These are phyloP conservation scores for Agrilus biguttatus DNA, from an alignment of 2,888 invertebrate species.

Conservation along the genomic window DNA sequence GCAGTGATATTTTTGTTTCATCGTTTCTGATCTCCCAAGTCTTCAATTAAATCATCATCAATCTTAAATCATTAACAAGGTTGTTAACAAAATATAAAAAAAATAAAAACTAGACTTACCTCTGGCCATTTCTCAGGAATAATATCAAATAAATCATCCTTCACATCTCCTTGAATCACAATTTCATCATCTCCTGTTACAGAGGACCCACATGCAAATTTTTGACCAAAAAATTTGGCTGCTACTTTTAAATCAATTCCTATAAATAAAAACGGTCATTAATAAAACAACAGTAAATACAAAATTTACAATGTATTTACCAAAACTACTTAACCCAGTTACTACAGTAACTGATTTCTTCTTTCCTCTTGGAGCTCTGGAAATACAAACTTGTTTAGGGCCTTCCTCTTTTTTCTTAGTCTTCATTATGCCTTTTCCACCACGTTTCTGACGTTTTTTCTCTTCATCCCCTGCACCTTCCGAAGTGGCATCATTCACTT, in stretches of 20 bases:
- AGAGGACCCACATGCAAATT: constrained; percentile 98
- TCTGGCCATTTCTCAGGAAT: constrained; percentile 98
- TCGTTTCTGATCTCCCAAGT: constrained; percentile 84
- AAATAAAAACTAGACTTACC: constrained; percentile 31
- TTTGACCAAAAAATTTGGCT: constrained; percentile 92
- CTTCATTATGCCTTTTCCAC: constrained; percentile 91
- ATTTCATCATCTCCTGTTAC: constrained; percentile 99
- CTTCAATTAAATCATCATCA: constrained; percentile 85
- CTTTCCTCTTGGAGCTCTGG: constrained; percentile 87
- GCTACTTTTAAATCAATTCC: constrained; percentile 97
- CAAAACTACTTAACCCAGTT: constrained; percentile 87
- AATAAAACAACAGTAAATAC: constrained; percentile 4
- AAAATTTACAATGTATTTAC: constrained; percentile 32
- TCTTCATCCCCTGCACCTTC: constrained; percentile 68
- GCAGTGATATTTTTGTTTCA: constrained; percentile 30
- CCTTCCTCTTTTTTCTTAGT: constrained; percentile 88
- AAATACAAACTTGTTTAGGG: constrained; percentile 72
- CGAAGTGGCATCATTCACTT: constrained; percentile 50
- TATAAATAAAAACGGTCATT: constrained; percentile 28
- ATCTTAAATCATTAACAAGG: constrained; percentile 41
- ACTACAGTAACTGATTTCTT: constrained; percentile 98
- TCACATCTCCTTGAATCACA: constrained; percentile 97
- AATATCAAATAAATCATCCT: constrained; percentile 94
- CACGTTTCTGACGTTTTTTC: constrained; percentile 91
- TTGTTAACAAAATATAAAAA: background rate